Percentiles rank a stretch among this genome's conserved stretches.
Conservation (phyloP, 2,797 vertebrate species). For the Sebastes steindachneri region DNA sequence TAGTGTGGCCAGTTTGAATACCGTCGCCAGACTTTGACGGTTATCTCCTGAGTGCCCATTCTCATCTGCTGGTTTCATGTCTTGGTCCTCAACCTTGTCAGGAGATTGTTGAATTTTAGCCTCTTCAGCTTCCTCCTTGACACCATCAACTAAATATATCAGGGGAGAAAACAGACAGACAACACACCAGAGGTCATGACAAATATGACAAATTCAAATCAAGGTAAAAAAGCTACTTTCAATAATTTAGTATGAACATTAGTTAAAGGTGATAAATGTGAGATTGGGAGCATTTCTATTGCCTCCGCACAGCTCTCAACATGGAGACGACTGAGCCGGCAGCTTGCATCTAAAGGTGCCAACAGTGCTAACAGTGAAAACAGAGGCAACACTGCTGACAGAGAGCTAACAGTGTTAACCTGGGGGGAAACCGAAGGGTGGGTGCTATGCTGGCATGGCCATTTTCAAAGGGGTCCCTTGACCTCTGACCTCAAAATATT, state of each 20-base stretch:
- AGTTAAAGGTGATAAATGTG: too few relatives aligned
- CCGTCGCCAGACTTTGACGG: slow-evolving; percentile 69
- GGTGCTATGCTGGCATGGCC: too few relatives aligned
- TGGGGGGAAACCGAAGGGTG: too few relatives aligned
- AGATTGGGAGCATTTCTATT: too few relatives aligned
- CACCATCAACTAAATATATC: slow-evolving; percentile 62
- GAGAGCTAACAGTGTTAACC: too few relatives aligned
- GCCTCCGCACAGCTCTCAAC: too few relatives aligned
- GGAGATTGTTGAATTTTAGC: slow-evolving; percentile 46
- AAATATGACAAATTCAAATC: neutral
- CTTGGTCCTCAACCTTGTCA: slow-evolving; percentile 66
- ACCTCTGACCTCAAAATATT: too few relatives aligned
- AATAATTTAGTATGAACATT: neutral
- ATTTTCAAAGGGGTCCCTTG: too few relatives aligned
- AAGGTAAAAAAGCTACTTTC: neutral
- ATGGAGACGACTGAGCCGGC: too few relatives aligned
- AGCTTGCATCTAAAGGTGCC: too few relatives aligned
- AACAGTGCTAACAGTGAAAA: too few relatives aligned
- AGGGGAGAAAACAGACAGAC: neutral
- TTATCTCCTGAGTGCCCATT: slow-evolving; percentile 81
- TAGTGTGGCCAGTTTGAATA: slow-evolving; percentile 78
- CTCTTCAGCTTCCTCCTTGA: slow-evolving; percentile 67
- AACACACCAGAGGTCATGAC: neutral
- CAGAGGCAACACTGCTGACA: too few relatives aligned
- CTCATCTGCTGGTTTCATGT: slow-evolving; percentile 71